Evolutionary conservation across 2,797 vertebrate species (phyloP), one percentile per base, ranked within the genome.

Genomic region (Pseudopleuronectes americanus): DNA sequence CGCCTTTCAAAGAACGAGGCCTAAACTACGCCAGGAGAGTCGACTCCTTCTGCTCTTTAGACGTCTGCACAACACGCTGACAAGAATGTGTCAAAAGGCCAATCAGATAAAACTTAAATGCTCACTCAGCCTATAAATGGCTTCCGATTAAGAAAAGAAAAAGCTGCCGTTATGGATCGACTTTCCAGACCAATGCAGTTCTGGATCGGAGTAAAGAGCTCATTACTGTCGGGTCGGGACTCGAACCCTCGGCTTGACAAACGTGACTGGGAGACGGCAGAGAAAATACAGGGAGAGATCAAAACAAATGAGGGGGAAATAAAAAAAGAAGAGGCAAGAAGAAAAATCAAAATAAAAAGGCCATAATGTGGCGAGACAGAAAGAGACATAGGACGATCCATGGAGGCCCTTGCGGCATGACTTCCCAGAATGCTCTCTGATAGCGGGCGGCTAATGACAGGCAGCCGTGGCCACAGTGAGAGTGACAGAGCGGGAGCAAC

Each of bases 351-450:
- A 67, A 63, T 2, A 65, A 65, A 56, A 77, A 76, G 60, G 66
- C 80, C 75, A 68, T 76, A 70, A 52, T 90, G 86, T 55, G 89
- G 89, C 69, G 80, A 90, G 88, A 88, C 77, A 64, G 82, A 90
- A 79, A 83, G 91, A 91, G 89, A 91, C 79, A 79, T 57, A 47
- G 77, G 80, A 73, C 41, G 28, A 79, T 83, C 80, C 23, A 21
- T 3, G 57, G 81, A 85, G 84, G 86, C 83, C 81, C 77, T 75
- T 92, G 90, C 71, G 87, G 89, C 84, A 61, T 8, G 33, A 53
- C 74, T 91, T 92, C 90, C 92, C 90, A 92, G 91, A 88, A 92
- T 92, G 88, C 91, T 83, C 86, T 87, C 86, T 85, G 87, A 91
- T 90, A 92, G 87, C 80, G 80, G 86, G 73, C 48, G 51, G 74